Evolutionary conservation across 2,888 invertebrate genomes (phyloP), one percentile per base, ranked within the genome.

Genomic region (Nomada goodeniana): DNA sequence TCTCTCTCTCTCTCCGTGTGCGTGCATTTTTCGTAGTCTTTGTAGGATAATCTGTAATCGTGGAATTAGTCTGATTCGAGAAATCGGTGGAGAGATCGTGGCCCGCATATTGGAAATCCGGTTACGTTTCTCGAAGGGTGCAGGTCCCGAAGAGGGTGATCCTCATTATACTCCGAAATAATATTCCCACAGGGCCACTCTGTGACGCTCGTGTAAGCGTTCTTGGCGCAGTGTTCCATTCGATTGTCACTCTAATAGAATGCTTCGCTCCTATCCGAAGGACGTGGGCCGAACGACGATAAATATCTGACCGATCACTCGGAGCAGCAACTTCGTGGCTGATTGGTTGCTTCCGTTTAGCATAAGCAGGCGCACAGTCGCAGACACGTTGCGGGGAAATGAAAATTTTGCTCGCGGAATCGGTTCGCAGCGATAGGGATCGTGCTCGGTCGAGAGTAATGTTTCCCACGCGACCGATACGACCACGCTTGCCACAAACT

Each of bases 391-490:
- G 29, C n/a, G 4, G 18, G 11, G 55, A 61, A 72, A 80, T 68
- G 68, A 80, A 82, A 88, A 85, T 78, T 86, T 83, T 52, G 67
- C 71, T n/a, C 59, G 77, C 42, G 75, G 76, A 81, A 87, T 88
- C 87, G 83, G 77, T 67, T 64, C 47, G 47, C 76, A 59, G 64
- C 36, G 80, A 83, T 75, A 78, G 76, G 76, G 80, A 85, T 86
- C 87, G 85, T 68, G 67, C 61, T 72, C 81, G 76, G 70, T 47
- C 68, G 78, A 80, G 86, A 90, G 79, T 90, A 89, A 90, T 91
- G 89, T 88, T 87, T 90, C 89, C 91, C 90, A 89, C 90, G 91
- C 85, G 90, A 70, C 87, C 80, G 89, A 89, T 89, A 89, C 77
- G 79, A 76, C 59, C 76, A 71, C 82, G 85, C 76, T 82, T 73